phyloP scores from a whole-genome alignment of 2,113 vertebrate species.

The Oplegnathus fasciatus region DNA sequence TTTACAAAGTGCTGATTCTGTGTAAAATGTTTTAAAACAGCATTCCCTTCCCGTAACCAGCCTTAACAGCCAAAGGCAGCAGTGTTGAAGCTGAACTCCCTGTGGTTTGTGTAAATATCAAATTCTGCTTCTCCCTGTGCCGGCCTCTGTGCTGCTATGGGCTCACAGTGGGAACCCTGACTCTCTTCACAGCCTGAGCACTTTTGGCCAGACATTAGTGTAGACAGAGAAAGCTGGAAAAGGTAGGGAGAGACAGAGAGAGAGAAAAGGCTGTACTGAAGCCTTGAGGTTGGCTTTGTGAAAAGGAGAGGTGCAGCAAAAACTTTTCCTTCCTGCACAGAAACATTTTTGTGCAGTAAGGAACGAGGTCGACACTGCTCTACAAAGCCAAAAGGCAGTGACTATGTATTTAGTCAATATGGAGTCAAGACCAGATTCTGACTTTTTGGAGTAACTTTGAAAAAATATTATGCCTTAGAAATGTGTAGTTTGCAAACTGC shows the following conservation, averaged over 20 bases:
- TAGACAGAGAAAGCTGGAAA: constrained; percentile 22
- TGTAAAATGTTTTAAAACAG: constrained; percentile 29
- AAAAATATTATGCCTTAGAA: neutral
- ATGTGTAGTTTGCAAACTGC: neutral
- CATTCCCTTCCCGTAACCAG: constrained; percentile 33
- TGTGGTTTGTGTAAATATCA: constrained; percentile 61
- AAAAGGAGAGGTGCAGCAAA: neutral
- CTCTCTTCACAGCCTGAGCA: constrained; percentile 30
- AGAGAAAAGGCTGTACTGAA: constrained; percentile 1
- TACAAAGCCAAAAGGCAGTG: neutral
- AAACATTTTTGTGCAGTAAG: neutral
- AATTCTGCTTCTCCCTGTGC: constrained; percentile 33
- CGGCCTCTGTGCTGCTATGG: constrained; percentile 36
- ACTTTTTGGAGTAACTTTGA: neutral
- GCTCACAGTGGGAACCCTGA: constrained; percentile 37
- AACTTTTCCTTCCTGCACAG: neutral
- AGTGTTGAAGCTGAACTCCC: constrained; percentile 35
- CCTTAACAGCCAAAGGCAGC: constrained; percentile 27
- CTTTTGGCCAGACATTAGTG: constrained; percentile 36
- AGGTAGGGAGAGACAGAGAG: neutral
- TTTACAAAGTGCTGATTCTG: constrained; percentile 21
- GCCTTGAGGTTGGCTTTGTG: constrained; percentile 3
- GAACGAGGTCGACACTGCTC: neutral
- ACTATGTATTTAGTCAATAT: neutral
- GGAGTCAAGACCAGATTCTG: neutral